A percentile compares a stretch with the other conserved stretches of the same genome.
phyloP scores from a whole-genome alignment of 2,888 invertebrate species.

The Selenia dentaria region DNA sequence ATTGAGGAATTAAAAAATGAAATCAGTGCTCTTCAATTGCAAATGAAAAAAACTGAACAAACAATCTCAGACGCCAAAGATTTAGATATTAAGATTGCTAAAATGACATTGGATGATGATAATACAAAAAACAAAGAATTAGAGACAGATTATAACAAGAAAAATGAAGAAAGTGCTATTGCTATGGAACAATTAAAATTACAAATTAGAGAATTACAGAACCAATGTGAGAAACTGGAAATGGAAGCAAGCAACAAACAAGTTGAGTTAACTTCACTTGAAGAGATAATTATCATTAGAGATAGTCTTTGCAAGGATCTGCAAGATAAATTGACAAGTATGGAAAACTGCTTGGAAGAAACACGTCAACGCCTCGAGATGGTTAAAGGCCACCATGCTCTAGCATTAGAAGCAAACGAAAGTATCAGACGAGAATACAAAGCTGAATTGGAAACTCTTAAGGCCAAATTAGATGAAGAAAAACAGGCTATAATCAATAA shows the following conservation, averaged over 20 bases:
- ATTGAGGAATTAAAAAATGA: conserved; percentile 72
- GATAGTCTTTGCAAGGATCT: conserved; percentile 76
- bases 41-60: conserved; percentile 43
- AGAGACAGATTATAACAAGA: conserved; percentile 11
- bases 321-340: conserved; percentile 67
- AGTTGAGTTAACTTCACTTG: conserved; percentile 67
- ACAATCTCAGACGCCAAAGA: conserved; percentile 31
- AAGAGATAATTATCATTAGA: conserved; percentile 72
- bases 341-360: conserved; percentile 65
- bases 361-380: conserved; percentile 74
- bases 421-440: conserved; percentile 79
- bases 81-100: conserved; percentile 38
- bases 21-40: conserved; percentile 55
- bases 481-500: conserved; percentile 64
- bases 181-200: conserved; percentile 49
- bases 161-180: conserved; percentile 9
- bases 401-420: conserved; percentile 79
- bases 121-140: conserved; percentile 9
- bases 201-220: conserved; percentile 58
- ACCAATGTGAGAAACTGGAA: conserved; percentile 65
- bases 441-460: conserved; percentile 71
- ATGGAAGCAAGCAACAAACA: conserved; percentile 70
- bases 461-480: conserved; percentile 75
- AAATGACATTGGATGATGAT: conserved; percentile 27
- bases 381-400: conserved; percentile 78